Evolutionary conservation across 2,113 vertebrate genomes (phyloP).

Genomic region (Laticauda colubrina): DNA sequence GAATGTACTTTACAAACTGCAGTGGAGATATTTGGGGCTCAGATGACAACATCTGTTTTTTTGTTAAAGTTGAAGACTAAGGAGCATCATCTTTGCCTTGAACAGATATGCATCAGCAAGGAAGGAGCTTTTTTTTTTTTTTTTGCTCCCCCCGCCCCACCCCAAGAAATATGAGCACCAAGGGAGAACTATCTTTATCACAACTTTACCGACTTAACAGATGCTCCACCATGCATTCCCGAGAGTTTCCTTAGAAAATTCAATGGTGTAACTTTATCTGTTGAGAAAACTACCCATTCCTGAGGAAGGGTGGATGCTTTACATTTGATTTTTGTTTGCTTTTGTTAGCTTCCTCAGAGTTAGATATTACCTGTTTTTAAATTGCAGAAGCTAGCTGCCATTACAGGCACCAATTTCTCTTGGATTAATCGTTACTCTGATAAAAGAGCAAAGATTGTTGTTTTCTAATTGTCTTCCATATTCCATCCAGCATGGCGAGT

Average conservation of each 20-base stretch:
- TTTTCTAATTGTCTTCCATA: background rate
- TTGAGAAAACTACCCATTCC: background rate
- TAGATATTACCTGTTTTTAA: conserved; percentile 11
- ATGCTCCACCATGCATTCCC: background rate
- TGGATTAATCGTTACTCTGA: background rate
- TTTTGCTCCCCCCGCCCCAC: background rate
- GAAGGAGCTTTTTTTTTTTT: background rate
- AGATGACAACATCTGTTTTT: background rate
- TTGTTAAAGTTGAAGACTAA: background rate
- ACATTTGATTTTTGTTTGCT: background rate
- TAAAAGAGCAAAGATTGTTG: background rate
- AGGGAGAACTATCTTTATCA: background rate
- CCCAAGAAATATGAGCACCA: background rate
- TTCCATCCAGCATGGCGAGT: too few species aligned
- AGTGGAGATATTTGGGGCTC: background rate
- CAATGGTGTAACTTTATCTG: background rate
- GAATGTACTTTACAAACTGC: background rate
- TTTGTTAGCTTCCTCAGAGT: background rate
- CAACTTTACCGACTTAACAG: conserved; percentile 15
- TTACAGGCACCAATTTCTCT: conserved; percentile 5
- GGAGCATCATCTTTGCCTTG: background rate
- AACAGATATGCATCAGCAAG: rapidly evolving
- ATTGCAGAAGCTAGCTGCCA: conserved; percentile 21
- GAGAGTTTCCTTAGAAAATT: background rate
- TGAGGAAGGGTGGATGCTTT: background rate